A percentile compares a stretch with the other conserved stretches of the same genome.
phyloP scores from a whole-genome alignment of 2,797 vertebrate species.

The Scolopax rusticola region DNA sequence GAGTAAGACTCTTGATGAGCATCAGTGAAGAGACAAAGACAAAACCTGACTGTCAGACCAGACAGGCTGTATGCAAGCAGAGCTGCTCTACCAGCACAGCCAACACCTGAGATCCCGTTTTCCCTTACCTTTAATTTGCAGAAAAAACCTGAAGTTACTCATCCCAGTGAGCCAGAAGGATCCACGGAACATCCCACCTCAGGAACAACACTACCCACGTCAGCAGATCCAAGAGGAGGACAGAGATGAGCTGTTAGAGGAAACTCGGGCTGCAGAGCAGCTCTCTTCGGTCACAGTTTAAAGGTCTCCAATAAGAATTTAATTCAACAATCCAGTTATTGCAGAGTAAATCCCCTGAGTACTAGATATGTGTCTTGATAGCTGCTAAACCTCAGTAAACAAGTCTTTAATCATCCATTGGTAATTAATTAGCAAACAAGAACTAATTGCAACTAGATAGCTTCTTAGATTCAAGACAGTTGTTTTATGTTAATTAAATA shows the following conservation, averaged over 20 bases:
- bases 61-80: neutral
- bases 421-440: conserved; percentile 74
- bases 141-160: neutral
- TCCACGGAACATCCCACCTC: neutral
- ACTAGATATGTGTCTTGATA: conserved; percentile 63
- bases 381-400: conserved; percentile 68
- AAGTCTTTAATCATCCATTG: conserved; percentile 69
- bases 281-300: conserved; percentile 30
- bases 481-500: conserved; percentile 33
- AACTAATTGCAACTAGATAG: conserved; percentile 70
- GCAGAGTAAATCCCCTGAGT: conserved; percentile 41
- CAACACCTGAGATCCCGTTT: neutral
- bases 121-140: neutral
- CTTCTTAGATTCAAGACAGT: conserved; percentile 35
- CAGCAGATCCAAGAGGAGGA: neutral
- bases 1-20: neutral
- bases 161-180: neutral
- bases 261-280: neutral
- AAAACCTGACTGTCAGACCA: neutral
- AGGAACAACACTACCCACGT: neutral
- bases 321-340: conserved; percentile 56
- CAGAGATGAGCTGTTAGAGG: fast-evolving
- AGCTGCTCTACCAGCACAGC: neutral
- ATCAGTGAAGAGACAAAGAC: neutral
- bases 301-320: conserved; percentile 50